phyloP scores from a whole-genome alignment of 2,888 invertebrate genomes.

The Celastrina argiolus region DNA sequence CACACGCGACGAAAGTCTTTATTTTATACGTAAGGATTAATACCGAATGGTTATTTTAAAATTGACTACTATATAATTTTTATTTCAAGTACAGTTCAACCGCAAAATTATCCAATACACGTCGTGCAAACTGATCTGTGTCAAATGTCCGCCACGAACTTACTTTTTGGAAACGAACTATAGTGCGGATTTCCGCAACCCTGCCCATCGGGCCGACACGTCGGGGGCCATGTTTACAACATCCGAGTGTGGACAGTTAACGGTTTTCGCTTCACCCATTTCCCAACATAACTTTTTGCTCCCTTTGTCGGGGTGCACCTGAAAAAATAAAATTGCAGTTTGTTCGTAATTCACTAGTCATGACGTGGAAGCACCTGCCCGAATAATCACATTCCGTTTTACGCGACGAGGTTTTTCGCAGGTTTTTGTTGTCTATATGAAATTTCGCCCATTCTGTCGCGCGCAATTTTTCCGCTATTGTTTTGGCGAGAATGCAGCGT shows the following conservation, averaged over 20 bases:
- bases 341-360: constrained; percentile 61
- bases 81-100: not conserved
- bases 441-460: constrained; percentile 39
- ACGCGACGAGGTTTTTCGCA: constrained; percentile 34
- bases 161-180: constrained; percentile 32
- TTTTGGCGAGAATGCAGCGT: not conserved
- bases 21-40: not conserved
- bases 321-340: constrained; percentile 54
- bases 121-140: not conserved
- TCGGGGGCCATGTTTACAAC: constrained; percentile 48
- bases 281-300: constrained; percentile 57
- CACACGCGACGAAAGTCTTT: too few relatives aligned
- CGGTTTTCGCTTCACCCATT: constrained; percentile 46
- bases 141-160: constrained; percentile 2
- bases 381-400: constrained; percentile 71
- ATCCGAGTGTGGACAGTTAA: constrained; percentile 56
- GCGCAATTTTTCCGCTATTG: constrained; percentile 24
- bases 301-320: constrained; percentile 56
- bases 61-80: too few relatives aligned
- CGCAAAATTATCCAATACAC: constrained; percentile 1
- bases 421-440: constrained; percentile 46
- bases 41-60: too few relatives aligned
- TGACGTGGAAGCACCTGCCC: constrained; percentile 61
- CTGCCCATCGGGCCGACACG: constrained; percentile 35
- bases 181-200: constrained; percentile 29